phyloP scores from a whole-genome alignment of 2,113 vertebrate genomes.

The Hypanus sabinus region DNA sequence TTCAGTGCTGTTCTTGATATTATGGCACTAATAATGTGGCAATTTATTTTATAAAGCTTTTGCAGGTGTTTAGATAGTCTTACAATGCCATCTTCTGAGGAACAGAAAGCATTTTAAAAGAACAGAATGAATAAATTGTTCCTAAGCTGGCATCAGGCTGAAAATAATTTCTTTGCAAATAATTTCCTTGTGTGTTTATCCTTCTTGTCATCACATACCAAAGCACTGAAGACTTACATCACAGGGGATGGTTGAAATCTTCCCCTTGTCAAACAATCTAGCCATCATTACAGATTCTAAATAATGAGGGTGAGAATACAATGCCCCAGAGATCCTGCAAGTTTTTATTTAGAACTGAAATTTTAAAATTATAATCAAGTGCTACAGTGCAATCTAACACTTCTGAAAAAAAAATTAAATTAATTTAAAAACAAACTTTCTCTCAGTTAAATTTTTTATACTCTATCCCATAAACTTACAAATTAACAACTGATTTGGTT shows the following conservation, averaged over 20 bases:
- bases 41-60: not conserved
- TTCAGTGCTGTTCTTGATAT: not conserved
- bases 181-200: not conserved
- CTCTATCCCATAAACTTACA: not conserved
- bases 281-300: not conserved
- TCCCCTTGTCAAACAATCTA: not conserved
- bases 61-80: not conserved
- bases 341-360: not conserved
- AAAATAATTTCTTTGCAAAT: not conserved
- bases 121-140: not conserved
- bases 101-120: not conserved
- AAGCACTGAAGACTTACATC: conserved; percentile 17
- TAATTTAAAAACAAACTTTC: not conserved
- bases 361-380: not conserved
- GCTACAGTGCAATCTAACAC: not conserved
- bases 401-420: not conserved
- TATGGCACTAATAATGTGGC: not conserved
- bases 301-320: not conserved
- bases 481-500: not conserved
- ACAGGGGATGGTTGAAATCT: not conserved
- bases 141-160: not conserved
- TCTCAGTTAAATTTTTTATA: not conserved
- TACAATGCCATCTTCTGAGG: not conserved
- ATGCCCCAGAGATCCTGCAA: not conserved
- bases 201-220: not conserved